Percentiles rank a stretch among this genome's conserved stretches.
These are phyloP conservation scores for Drosophila arizonae DNA, from an alignment of 1,140 invertebrate species.

Conservation along the genomic window DNA sequence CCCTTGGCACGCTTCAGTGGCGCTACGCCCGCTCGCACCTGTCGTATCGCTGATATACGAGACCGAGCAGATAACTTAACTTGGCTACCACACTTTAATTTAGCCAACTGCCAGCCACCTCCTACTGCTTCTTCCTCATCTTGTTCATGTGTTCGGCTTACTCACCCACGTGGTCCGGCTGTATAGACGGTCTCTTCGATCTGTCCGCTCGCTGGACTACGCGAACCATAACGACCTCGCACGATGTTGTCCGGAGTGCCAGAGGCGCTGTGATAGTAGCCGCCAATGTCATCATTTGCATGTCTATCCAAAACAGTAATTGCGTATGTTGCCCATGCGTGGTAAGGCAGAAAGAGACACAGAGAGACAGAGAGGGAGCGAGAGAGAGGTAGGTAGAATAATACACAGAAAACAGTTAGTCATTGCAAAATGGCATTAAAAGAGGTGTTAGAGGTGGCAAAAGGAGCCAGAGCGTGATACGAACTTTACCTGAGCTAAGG, in stretches of 20 bases:
- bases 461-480: conserved; percentile 30
- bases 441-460: conserved; percentile 65
- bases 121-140: conserved; percentile 1
- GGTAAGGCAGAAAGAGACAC: conserved; percentile 14
- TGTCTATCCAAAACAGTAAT: conserved; percentile 83
- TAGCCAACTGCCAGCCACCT: conserved; percentile 21
- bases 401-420: conserved; percentile 29
- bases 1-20: conserved; percentile 70
- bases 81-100: conserved; percentile 56
- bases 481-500: conserved; percentile 5
- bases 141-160: conserved; percentile 30
- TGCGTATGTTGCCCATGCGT: conserved; percentile 67
- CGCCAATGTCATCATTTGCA: conserved; percentile 86
- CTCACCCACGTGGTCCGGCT: conserved; percentile 88
- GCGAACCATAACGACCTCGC: conserved; percentile 86
- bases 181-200: conserved; percentile 88
- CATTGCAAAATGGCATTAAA: conserved; percentile 67
- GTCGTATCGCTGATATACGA: conserved; percentile 61
- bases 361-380: conserved; percentile 10
- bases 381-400: neutral
- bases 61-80: conserved; percentile 63
- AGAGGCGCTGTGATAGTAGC: conserved; percentile 86
- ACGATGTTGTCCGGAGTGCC: conserved; percentile 86
- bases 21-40: conserved; percentile 23
- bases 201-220: conserved; percentile 86